Base-by-base conservation (phyloP, 1,140 invertebrate genomes). In the Brachionus rotundiformis region DNA sequence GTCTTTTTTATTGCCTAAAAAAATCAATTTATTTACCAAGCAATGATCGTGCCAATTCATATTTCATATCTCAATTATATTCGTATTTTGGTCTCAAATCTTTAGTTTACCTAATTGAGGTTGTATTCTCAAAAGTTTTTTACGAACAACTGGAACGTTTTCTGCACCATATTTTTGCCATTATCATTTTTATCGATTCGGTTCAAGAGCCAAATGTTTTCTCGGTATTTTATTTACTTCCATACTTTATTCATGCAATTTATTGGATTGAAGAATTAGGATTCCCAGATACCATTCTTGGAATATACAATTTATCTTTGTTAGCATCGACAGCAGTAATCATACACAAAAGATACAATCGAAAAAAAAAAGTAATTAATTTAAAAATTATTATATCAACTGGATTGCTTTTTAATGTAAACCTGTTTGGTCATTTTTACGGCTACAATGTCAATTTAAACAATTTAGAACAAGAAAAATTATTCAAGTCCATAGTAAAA, bases 381-480 rank as follows among this genome's bases (percentile, higher is more conserved):
- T 27, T 63, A 0, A 63, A 63, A 29, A n/a, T 63, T n/a, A 63
- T 63, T 31, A 29, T 63, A n/a, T 33, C 61, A 13, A 29, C 27
- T 8, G 29, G 61, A 4, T 29, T 63, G 2, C 29, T 63, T n/a
- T 63, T 63, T 63, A 63, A 63, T 63, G 61, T 63, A n/a, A 63
- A 63, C 61, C 25, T 33, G 3, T 63, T 63, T 29, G 61, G 61
- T n/a, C 29, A 63, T 63, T 63, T 31, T 27, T 63, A 63, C n/a
- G 61, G 61, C 29, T 63, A 63, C 29, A 33, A 63, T 29, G 61
- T 63, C 25, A 63, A 63, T 63, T 63, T 63, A n/a, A 27, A 63
- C 10, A 2, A 33, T 13, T 33, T 63, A 63, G 25, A 63, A 25
- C 13, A 10, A 8, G 25, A 63, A 29, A 63, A 63, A 3, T 63